These are phyloP conservation scores for Sphyrna mokarran DNA, from an alignment of 2,113 vertebrate species.

Conservation along the genomic window DNA sequence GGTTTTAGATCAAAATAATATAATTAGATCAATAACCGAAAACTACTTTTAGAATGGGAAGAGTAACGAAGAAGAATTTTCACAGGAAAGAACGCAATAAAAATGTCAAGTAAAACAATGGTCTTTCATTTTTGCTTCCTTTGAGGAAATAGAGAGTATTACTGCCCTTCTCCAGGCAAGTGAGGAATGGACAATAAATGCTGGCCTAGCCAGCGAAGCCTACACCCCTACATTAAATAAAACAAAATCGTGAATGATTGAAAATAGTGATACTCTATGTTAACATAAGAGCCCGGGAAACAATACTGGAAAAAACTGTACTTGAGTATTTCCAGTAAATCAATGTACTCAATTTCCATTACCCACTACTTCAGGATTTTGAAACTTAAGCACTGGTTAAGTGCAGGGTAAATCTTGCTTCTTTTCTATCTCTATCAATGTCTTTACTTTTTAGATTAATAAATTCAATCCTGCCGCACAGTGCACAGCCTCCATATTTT, in stretches of 20 bases:
- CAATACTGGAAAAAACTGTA: conserved; percentile 54
- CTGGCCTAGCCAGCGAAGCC: too few species aligned
- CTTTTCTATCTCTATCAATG: background rate
- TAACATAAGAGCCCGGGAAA: background rate
- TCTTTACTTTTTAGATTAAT: background rate
- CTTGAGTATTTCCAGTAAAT: conserved; percentile 93
- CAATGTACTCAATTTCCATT: conserved; percentile 77
- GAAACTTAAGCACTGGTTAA: conserved; percentile 66
- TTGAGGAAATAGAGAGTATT: background rate
- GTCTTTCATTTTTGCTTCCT: background rate
- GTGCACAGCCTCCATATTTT: background rate
- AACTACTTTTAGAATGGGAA: background rate
- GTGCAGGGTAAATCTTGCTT: background rate
- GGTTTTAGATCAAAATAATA: background rate
- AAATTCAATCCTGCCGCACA: background rate
- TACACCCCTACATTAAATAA: too few species aligned
- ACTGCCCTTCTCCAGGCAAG: background rate
- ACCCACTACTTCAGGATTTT: conserved; percentile 88
- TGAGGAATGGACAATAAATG: too few species aligned
- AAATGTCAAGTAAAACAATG: background rate
- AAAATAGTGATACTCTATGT: background rate
- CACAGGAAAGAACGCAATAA: background rate
- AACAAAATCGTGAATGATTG: too few species aligned
- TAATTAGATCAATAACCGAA: background rate
- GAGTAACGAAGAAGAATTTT: background rate